Conservation (phyloP, 2,113 vertebrate genomes). For the Equus przewalskii region DNA sequence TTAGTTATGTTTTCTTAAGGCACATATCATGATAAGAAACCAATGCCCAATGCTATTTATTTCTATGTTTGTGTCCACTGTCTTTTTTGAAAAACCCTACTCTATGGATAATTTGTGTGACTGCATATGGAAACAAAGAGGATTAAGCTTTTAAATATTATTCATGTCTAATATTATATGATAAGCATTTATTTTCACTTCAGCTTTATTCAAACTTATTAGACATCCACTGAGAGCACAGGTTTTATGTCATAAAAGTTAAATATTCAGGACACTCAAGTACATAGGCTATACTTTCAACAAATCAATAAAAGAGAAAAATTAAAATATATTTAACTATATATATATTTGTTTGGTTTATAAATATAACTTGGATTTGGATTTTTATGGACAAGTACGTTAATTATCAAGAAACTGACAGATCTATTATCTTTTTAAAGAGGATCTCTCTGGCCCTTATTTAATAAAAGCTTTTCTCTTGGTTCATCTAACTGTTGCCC, state of each 20-base stretch:
- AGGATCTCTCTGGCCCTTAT: neutral
- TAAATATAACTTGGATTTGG: neutral
- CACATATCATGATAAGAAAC: neutral
- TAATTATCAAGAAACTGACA: constrained; percentile 31
- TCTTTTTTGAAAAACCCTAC: neutral
- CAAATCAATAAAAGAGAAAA: neutral
- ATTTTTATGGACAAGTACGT: constrained; percentile 16
- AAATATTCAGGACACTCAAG: neutral
- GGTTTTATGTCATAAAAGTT: neutral
- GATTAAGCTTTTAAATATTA: neutral
- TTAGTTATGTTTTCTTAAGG: neutral
- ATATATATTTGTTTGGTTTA: neutral
- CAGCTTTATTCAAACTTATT: neutral
- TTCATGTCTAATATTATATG: neutral
- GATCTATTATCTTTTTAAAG: constrained; percentile 51
- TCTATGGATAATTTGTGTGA: neutral
- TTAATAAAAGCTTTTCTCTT: constrained; percentile 65
- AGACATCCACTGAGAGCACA: neutral
- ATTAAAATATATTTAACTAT: neutral
- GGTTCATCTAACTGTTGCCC: constrained; percentile 69
- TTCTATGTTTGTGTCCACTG: neutral
- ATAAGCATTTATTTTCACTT: neutral
- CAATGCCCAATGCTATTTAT: neutral
- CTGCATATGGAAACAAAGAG: neutral
- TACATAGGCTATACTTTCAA: neutral